Conservation (phyloP, 23 tunicate genomes). For the Halocynthia aurantium region DNA sequence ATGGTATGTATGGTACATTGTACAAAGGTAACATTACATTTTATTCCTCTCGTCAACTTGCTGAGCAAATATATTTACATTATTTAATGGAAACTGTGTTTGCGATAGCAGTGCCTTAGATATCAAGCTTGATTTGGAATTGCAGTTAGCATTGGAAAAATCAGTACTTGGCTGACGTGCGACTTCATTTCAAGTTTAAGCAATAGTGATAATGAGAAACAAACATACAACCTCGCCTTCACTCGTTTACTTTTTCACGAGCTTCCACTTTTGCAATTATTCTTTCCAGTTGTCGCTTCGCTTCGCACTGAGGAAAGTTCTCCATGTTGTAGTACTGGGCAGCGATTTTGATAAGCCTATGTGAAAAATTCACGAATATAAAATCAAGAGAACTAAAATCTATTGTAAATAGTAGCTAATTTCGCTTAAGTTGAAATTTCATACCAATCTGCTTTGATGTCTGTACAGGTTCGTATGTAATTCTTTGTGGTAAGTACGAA, state of each 20-base stretch:
- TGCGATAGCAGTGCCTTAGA: too few species aligned
- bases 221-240: neutral
- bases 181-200: too few species aligned
- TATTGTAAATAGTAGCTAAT: neutral
- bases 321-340: constrained; percentile 92
- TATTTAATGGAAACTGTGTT: too few species aligned
- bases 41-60: too few species aligned
- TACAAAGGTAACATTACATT: too few species aligned
- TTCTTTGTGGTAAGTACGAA: constrained; percentile 96
- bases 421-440: neutral
- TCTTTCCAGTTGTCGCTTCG: constrained; percentile 83
- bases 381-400: neutral
- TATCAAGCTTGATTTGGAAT: too few species aligned
- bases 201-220: too few species aligned
- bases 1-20: too few species aligned
- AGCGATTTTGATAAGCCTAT: constrained; percentile 72
- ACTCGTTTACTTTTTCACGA: constrained; percentile 31
- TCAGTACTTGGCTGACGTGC: too few species aligned
- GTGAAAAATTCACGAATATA: too few species aligned
- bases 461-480: constrained; percentile 87
- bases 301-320: constrained; percentile 98
- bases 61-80: too few species aligned
- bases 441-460: constrained; percentile 87
- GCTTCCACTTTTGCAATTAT: constrained; percentile 59
- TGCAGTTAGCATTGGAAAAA: too few species aligned